Percentiles rank a stretch among this genome's conserved stretches.
These are phyloP conservation scores for Labeo catla DNA, from an alignment of 2,113 vertebrate species.

Conservation along the genomic window DNA sequence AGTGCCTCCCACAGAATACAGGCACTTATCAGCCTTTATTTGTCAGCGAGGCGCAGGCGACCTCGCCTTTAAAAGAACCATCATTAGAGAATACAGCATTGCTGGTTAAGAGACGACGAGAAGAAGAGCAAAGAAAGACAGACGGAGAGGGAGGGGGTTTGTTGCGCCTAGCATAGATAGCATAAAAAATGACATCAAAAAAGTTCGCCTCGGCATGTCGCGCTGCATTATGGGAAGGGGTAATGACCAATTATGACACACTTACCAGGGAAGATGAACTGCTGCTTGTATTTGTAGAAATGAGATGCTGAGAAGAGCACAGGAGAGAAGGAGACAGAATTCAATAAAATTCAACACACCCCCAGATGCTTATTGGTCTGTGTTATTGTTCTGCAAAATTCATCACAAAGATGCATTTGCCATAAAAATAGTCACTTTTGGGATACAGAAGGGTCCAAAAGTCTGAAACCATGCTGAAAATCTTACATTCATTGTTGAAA, in stretches of 20 bases:
- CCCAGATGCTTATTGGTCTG: background rate
- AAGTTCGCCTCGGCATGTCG: conserved; percentile 47
- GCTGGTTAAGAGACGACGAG: conserved; percentile 33
- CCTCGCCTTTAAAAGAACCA: conserved; percentile 31
- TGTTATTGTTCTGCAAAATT: conserved; percentile 29
- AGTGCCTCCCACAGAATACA: conserved; percentile 31
- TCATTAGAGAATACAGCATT: conserved; percentile 46
- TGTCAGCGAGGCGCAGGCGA: conserved; percentile 30
- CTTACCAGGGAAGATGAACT: conserved; percentile 98
- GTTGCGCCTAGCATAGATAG: conserved; percentile 51
- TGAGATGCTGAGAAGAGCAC: conserved; percentile 85
- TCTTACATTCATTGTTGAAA: background rate
- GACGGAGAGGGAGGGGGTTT: conserved; percentile 47
- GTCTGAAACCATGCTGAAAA: background rate
- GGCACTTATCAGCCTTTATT: conserved; percentile 33
- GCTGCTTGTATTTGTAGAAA: conserved; percentile 98
- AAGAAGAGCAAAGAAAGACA: background rate
- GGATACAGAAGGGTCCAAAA: background rate
- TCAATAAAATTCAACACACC: conserved; percentile 20
- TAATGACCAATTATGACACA: conserved; percentile 60
- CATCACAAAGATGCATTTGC: background rate
- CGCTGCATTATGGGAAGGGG: conserved; percentile 60
- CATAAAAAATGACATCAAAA: conserved; percentile 66
- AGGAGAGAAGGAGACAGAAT: conserved; percentile 35
- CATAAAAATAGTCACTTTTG: background rate